Evolutionary conservation across 2,888 invertebrate genomes (phyloP), one percentile per base, ranked within the genome.

Genomic region (Pristionchus exspectatus): DNA sequence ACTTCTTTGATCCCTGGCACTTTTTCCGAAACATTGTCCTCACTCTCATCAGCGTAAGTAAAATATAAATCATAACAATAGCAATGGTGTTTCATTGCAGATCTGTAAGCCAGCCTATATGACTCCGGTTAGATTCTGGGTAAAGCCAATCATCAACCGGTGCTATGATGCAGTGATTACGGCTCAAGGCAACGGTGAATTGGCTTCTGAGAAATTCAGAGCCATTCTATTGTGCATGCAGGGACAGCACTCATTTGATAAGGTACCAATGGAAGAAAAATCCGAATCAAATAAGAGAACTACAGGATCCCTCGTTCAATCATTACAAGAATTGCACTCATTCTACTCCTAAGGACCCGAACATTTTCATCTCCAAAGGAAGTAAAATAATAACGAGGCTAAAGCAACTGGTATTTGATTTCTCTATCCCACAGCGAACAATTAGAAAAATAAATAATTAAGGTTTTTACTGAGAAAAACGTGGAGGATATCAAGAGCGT

Each of bases 1-100:
- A 84, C 33, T 56, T 18, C 44, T 84, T 30, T 56, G 84, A 84
- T 33, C 56, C 56, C 54, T 84, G 84, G 84, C 84, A 84, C n/a
- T 84, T 56, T 30, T 44, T 84, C 30, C 27, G 84, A 4, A 84
- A 84, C 21, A 84, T 84, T n/a, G n/a, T n/a, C n/a, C n/a, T n/a
- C n/a, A n/a, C n/a, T n/a, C n/a, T n/a, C n/a, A n/a, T n/a, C n/a
- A n/a, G n/a, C n/a, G n/a, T n/a, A n/a, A n/a, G n/a, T n/a, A n/a
- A n/a, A n/a, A n/a, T n/a, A n/a, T n/a, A n/a, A n/a, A 27, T 10
- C 14, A 54, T 54, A 10, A 54, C 54, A 54, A 14, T 14, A 54
- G 54, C 54, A 27, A 72, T 14, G 9, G 21, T 5, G 72, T 27
- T 66, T 66, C 66, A 66, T 72, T 72, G 72, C 27, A 84, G 84